Base-by-base conservation (phyloP, 2,888 invertebrate genomes). In the Melipona bicolor region DNA sequence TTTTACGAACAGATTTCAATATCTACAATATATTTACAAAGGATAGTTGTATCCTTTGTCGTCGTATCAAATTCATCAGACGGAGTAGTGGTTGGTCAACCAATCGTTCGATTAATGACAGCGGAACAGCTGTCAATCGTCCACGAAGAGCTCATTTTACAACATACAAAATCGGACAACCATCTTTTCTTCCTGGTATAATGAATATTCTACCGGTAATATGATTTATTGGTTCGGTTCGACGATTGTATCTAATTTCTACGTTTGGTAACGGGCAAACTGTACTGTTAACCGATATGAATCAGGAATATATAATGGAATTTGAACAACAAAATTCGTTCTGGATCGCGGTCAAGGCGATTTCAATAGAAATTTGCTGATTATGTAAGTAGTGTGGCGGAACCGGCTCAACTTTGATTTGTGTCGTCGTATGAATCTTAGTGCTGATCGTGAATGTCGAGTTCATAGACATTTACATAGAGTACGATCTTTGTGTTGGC, bases 401-500 rank as follows among this genome's bases (percentile, higher is more conserved):
- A 83, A 88, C 80, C 86, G 86, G 86, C 84, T 84, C 84, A 67
- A 61, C 61, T 77, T 76, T 79, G 83, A 88, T 87, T 82, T 77
- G 76, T 75, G 74, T 77, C 59, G 81, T 65, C 43, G 59, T 19
- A 71, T 56, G 76, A 59, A 50, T 24, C 36, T 56, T 32, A 36
- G 62, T 36, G 75, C 70, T 78, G 75, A 77, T 74, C 69, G 72
- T 64, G 73, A 69, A 64, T 62, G 67, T 69, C 86, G 85, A 68
- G 77, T 56, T 64, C 83, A 21, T 61, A 52, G 13, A 36, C 70
- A 89, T 88, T 88, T 88, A 84, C 87, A 90, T 91, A 91, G 86
- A 91, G 85, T 84, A 87, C 81, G 86, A 81, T 86, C 61, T 80
- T 64, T 77, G 84, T 43, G 52, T 54, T 90, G 89, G 85, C 90